phyloP scores from a whole-genome alignment of 2,888 invertebrate genomes.

The Protodeltote pygarga region DNA sequence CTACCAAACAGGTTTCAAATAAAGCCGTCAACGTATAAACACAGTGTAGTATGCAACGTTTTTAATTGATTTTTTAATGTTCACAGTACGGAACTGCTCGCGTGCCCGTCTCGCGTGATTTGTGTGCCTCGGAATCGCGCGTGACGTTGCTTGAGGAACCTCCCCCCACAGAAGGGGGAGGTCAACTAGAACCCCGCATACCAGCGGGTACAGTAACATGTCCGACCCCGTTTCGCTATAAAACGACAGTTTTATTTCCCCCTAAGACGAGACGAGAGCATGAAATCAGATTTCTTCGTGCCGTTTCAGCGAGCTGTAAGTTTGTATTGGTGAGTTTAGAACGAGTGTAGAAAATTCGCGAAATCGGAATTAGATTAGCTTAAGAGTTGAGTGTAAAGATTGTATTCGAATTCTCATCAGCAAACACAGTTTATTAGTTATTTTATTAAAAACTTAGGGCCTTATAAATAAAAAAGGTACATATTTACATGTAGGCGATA shows the following conservation, averaged over 20 bases:
- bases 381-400: too few species aligned
- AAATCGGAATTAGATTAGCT: too few species aligned
- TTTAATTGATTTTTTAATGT: conserved; percentile 54
- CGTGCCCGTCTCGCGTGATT: conserved; percentile 83
- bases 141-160: conserved; percentile 78
- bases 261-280: conserved; percentile 64
- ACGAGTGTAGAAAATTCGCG: too few species aligned
- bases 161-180: conserved; percentile 65
- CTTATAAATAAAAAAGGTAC: too few species aligned
- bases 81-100: conserved; percentile 62
- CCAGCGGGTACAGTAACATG: conserved; percentile 79
- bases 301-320: conserved; percentile 42
- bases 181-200: conserved; percentile 74
- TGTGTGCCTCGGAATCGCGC: conserved; percentile 78
- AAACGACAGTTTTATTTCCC: conserved; percentile 81
- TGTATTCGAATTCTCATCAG: too few species aligned
- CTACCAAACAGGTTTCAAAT: rapidly evolving
- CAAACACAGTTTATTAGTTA: too few species aligned
- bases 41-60: conserved; percentile 15
- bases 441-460: too few species aligned
- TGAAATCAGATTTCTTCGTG: conserved; percentile 62
- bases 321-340: conserved; percentile 20
- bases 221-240: conserved; percentile 80
- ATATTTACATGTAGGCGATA: too few species aligned
- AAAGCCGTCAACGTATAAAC: conserved; percentile 41